Percentiles rank a stretch among this genome's conserved stretches.
These are phyloP conservation scores for Pipistrellus nathusii DNA, from an alignment of 2,797 vertebrate genomes.

Conservation along the genomic window DNA sequence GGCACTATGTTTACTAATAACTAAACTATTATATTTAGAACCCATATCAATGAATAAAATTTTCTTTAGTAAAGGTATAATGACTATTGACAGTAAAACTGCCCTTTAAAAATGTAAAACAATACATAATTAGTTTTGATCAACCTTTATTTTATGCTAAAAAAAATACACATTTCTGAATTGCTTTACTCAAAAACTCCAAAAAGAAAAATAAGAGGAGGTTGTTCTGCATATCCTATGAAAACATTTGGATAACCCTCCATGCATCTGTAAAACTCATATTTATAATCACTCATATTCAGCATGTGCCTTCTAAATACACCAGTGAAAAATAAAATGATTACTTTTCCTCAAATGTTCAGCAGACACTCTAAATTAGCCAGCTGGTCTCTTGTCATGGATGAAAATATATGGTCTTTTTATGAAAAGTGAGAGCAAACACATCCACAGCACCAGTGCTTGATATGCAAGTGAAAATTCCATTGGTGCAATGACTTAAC, in stretches of 20 bases:
- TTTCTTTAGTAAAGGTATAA: constrained; percentile 18
- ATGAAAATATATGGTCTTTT: constrained; percentile 79
- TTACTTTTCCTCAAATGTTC: constrained; percentile 75
- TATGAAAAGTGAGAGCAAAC: constrained; percentile 81
- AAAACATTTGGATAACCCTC: constrained; percentile 66
- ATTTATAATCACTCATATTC: constrained; percentile 80
- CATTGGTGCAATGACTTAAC: constrained; percentile 74
- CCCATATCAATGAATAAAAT: constrained; percentile 46
- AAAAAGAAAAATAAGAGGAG: not conserved
- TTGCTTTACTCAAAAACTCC: constrained; percentile 15
- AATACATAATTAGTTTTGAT: not conserved
- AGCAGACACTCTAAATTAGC: constrained; percentile 75
- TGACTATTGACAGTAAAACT: constrained; percentile 44
- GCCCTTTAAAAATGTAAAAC: constrained; percentile 56
- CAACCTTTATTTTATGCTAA: constrained; percentile 43
- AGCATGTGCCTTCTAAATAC: constrained; percentile 69
- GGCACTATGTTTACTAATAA: constrained; percentile 16
- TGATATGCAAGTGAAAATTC: constrained; percentile 83
- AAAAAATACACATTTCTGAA: constrained; percentile 51
- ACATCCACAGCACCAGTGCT: constrained; percentile 73
- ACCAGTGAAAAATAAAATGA: constrained; percentile 80
- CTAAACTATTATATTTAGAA: constrained; percentile 41
- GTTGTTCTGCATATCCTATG: constrained; percentile 21
- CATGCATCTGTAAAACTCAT: constrained; percentile 64
- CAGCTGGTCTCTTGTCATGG: constrained; percentile 77